Evolutionary conservation across 2,113 vertebrate genomes (phyloP).

Genomic region (Vidua macroura): DNA sequence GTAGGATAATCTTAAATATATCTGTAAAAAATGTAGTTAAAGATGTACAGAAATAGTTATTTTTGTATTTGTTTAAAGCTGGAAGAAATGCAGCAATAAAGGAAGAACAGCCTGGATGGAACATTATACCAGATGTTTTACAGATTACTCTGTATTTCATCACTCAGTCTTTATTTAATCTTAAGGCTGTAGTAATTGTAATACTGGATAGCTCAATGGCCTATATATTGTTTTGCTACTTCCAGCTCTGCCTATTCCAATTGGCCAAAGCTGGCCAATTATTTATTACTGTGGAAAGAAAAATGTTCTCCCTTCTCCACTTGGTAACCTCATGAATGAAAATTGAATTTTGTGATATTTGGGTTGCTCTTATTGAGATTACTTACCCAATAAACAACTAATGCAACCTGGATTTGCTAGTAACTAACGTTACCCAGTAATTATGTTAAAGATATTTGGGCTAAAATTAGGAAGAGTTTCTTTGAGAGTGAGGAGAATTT

Average conservation of each 20-base stretch:
- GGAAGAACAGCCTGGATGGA: neutral
- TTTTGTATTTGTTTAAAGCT: neutral
- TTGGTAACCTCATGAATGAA: neutral
- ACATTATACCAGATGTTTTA: constrained; percentile 4
- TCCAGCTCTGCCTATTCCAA: neutral
- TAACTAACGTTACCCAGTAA: neutral
- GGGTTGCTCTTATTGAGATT: neutral
- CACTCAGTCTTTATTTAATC: constrained; percentile 29
- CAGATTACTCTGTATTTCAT: constrained; percentile 36
- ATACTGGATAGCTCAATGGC: neutral
- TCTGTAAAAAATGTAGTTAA: neutral
- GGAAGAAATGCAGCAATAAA: neutral
- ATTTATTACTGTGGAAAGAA: neutral
- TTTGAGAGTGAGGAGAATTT: neutral
- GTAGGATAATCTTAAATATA: neutral
- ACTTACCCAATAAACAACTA: neutral
- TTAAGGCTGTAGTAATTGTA: neutral
- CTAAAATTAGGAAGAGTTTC: neutral
- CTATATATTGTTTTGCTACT: neutral
- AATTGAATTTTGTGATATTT: neutral
- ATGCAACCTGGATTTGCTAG: neutral
- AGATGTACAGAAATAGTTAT: neutral
- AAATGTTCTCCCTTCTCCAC: neutral
- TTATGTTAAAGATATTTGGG: neutral
- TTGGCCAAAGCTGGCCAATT: neutral